Evolutionary conservation across 2,797 vertebrate genomes (phyloP), one percentile per base, ranked within the genome.

Genomic region (Silurus lanzhouensis): DNA sequence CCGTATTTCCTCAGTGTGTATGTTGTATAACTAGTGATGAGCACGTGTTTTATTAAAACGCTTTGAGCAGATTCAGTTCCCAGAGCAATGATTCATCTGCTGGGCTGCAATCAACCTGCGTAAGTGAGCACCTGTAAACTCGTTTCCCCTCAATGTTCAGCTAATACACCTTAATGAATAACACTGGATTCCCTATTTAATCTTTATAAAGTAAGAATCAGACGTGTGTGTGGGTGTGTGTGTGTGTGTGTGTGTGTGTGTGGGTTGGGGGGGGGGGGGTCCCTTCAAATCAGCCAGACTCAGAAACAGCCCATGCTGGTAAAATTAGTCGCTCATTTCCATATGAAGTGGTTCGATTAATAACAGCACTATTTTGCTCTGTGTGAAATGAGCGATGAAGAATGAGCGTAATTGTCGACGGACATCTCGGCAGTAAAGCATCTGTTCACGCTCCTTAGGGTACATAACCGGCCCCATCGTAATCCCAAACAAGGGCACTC

Each of bases 361-460:
- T 94, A 94, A 93, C 89, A 84, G 89, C 92, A 90, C 88, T 91
- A 91, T 93, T 92, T 91, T 88, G 89, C 91, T 93, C 93, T 91
- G 93, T 92, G 93, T 94, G 95, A 97, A 96, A 96, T 97, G 94
- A 96, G 94, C 96, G 95, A 93, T 95, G 94, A 94, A 95, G 92
- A 96, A 95, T 93, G 94, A 94, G 93, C 94, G 95, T 94, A 95
- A 97, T 96, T 96, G 96, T 96, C 95, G 95, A 93, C 92, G 96
- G 96, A 96, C 95, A 96, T 95, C 94, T 96, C 94, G 92, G 96
- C 95, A 95, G 93, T 94, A 93, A 94, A 97, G 95, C 96, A 96
- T 96, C 95, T 97, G 96, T 94, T 96, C 85, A 67, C 57, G 91
- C 90, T 95, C 95, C 96, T 96, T 94, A 94, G 93, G 95, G 94